Evolutionary conservation across 2,113 vertebrate genomes (phyloP), one percentile per base, ranked within the genome.

Genomic region (Cisticola juncidis): DNA sequence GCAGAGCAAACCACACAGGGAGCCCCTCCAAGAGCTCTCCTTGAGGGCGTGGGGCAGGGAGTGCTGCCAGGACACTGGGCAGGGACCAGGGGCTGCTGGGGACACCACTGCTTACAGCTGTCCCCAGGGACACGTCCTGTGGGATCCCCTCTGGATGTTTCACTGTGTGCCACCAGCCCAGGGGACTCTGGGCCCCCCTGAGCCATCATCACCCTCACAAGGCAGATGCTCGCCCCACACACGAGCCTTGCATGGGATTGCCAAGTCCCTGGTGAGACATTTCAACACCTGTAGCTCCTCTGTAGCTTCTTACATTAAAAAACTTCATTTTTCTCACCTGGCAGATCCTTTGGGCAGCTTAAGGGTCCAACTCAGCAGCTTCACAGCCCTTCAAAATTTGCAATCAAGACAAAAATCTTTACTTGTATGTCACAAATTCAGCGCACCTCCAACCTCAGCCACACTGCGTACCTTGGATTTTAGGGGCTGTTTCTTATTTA

Each of bases 381-480:
- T 51, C n/a, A 24, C 8, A 53, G 47, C 33, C 5, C 23, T 47
- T 47, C 47, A 45, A 24, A 47, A 22, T 11, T 58, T 50, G 7
- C 5, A 54, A 7, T 1, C 1, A 9, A 33, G 9, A 12, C 26
- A 51, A 50, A 81, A 69, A 15, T 1, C 15, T 62, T 54, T 1
- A 7, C 2, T 3, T 7, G 10, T 1, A 3, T 1, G 23, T 1
- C 31, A 15, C 0, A 1, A 3, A 22, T 6, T 1, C 54, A 88
- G 1, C 18, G 23, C 4, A 2, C 8, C 16, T 23, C 24, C 17
- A 28, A 3, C 12, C 35, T 24, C 69, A n/a, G 3, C 33, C 18
- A 20, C 4, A 2, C 11, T 1, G 0, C 0, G 6, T 5, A 5
- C 1, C 2, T 2, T 1, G 2, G 0, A 0, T 1, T 5, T 1